These are phyloP conservation scores for Bombus cullumanus DNA, from an alignment of 1,140 invertebrate genomes.

Conservation along the genomic window DNA sequence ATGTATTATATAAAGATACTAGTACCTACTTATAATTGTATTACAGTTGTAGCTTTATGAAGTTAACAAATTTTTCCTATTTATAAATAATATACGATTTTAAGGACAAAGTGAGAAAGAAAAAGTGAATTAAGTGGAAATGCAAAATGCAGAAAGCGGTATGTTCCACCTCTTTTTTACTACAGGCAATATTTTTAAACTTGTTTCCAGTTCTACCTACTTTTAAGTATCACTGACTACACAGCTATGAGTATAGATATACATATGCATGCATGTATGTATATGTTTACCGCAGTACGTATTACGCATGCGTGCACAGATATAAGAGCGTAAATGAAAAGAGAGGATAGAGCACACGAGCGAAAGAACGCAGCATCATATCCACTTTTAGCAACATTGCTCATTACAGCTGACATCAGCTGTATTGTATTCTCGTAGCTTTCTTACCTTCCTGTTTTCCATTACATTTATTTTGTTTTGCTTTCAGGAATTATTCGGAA, in stretches of 20 bases:
- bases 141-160: not conserved
- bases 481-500: not conserved
- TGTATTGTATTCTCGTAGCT: conserved; percentile 68
- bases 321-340: conserved; percentile 43
- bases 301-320: not conserved
- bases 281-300: not conserved
- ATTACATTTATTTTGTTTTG: not conserved
- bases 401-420: conserved; percentile 76
- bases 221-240: not conserved
- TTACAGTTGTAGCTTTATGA: too few species aligned
- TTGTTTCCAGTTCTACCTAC: not conserved
- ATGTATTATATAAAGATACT: too few species aligned
- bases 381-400: conserved; percentile 72
- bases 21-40: too few species aligned
- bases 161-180: not conserved
- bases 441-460: conserved; percentile 19
- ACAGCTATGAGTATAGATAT: not conserved
- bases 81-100: not conserved
- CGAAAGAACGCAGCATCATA: conserved; percentile 60
- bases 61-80: too few species aligned
- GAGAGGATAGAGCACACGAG: not conserved
- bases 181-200: not conserved
- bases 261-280: too few species aligned
- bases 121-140: not conserved
- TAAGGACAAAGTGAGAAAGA: not conserved